These are phyloP conservation scores for Catharus bicknelli DNA, from an alignment of 2,113 vertebrate genomes.

Conservation along the genomic window DNA sequence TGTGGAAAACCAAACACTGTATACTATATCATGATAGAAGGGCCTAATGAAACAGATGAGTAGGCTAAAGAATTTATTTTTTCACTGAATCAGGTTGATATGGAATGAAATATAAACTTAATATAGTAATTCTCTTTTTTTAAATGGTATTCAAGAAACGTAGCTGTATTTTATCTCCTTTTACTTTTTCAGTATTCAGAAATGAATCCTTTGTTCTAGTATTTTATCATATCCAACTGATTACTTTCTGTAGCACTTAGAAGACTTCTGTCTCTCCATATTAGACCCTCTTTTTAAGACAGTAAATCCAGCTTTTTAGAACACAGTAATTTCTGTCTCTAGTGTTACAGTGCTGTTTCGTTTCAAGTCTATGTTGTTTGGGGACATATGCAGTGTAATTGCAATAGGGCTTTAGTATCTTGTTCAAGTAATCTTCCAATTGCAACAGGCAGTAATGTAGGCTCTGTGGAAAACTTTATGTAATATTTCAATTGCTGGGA, in stretches of 20 bases:
- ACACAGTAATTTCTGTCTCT: not conserved
- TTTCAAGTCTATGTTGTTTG: not conserved
- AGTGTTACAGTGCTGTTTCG: not conserved
- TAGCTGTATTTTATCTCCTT: not conserved
- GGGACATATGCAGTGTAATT: not conserved
- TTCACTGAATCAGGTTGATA: not conserved
- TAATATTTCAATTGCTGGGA: not conserved
- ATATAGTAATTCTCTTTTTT: not conserved
- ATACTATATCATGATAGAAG: rapidly evolving
- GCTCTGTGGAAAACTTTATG: conserved; percentile 7
- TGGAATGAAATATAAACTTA: not conserved
- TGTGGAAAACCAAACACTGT: not conserved
- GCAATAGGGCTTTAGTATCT: not conserved
- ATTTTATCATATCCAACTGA: not conserved
- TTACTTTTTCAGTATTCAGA: not conserved
- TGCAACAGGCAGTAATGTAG: not conserved
- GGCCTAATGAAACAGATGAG: not conserved
- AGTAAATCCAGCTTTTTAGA: not conserved
- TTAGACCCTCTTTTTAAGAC: not conserved
- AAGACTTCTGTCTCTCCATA: not conserved
- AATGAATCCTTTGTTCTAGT: not conserved
- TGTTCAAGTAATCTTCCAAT: conserved; percentile 44
- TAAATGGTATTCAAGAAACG: not conserved
- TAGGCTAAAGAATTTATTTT: not conserved
- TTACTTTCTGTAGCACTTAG: not conserved